Percentiles rank a stretch among this genome's conserved stretches.
Conservation (phyloP, 2,797 vertebrate genomes). For the Catharus ustulatus region DNA sequence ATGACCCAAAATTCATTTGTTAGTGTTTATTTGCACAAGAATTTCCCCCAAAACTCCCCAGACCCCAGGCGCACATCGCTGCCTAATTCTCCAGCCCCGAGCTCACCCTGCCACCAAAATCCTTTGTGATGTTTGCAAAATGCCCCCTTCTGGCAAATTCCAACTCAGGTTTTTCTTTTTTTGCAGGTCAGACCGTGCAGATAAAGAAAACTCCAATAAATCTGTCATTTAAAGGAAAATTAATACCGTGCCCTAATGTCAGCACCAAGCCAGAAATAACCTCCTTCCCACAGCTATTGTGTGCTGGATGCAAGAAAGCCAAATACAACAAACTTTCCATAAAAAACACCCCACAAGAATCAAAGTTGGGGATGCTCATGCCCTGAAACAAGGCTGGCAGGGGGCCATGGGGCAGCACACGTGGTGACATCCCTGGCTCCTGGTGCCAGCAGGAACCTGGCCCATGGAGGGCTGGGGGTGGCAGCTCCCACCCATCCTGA, state of each 20-base stretch:
- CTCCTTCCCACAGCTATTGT: background rate
- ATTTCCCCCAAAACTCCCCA: background rate
- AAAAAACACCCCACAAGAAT: background rate
- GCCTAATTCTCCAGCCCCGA: background rate
- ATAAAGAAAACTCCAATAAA: background rate
- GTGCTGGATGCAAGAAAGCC: fast-evolving
- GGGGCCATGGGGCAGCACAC: background rate
- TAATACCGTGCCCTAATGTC: background rate
- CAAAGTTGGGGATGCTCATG: background rate
- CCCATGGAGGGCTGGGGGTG: fast-evolving
- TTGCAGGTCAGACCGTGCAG: fast-evolving
- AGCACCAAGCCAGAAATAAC: background rate
- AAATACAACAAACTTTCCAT: background rate
- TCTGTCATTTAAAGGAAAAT: constrained; percentile 7
- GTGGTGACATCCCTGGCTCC: fast-evolving
- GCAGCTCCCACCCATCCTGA: background rate
- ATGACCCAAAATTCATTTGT: background rate
- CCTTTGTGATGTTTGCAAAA: background rate
- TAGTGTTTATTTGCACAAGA: background rate
- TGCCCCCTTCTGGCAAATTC: constrained; percentile 45
- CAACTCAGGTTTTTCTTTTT: background rate
- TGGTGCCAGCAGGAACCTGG: background rate
- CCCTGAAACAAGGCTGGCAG: background rate
- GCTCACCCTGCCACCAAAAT: background rate
- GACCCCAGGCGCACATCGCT: fast-evolving